Conservation (phyloP, 1,140 invertebrate species). For the Rhopalosiphum padi region DNA sequence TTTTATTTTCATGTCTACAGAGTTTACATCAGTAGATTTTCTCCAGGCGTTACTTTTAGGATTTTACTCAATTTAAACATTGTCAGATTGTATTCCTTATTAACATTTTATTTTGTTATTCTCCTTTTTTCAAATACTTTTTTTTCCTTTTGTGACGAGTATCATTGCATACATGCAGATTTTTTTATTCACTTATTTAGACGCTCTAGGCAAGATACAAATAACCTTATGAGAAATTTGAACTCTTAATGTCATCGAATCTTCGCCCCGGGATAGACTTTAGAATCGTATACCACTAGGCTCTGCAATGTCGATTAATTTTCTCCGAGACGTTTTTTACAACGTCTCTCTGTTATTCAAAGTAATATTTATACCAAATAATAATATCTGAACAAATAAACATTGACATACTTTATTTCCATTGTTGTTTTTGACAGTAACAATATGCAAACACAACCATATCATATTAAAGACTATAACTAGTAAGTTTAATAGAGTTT, state of each 20-base stretch:
- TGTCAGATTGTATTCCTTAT: neutral
- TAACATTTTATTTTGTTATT: neutral
- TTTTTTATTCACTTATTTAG: neutral
- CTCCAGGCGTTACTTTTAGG: neutral
- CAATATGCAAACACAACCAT: neutral
- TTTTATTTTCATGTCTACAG: neutral
- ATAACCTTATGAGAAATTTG: slow-evolving; percentile 18
- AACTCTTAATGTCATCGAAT: neutral
- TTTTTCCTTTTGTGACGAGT: neutral
- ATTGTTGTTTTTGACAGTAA: slow-evolving; percentile 17
- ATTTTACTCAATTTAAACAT: neutral
- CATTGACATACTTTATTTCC: neutral
- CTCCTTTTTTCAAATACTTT: neutral
- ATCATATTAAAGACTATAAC: neutral
- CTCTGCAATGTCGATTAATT: neutral
- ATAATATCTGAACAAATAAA: neutral
- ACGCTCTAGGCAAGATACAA: neutral
- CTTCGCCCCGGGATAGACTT: neutral
- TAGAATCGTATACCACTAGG: neutral
- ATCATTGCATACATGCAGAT: neutral
- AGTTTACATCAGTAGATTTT: neutral
- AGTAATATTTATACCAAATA: neutral
- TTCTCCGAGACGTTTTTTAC: neutral
- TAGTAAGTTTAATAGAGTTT: neutral
- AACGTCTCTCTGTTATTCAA: neutral